These are phyloP conservation scores for Mola mola DNA, from an alignment of 2,113 vertebrate genomes.

Conservation along the genomic window DNA sequence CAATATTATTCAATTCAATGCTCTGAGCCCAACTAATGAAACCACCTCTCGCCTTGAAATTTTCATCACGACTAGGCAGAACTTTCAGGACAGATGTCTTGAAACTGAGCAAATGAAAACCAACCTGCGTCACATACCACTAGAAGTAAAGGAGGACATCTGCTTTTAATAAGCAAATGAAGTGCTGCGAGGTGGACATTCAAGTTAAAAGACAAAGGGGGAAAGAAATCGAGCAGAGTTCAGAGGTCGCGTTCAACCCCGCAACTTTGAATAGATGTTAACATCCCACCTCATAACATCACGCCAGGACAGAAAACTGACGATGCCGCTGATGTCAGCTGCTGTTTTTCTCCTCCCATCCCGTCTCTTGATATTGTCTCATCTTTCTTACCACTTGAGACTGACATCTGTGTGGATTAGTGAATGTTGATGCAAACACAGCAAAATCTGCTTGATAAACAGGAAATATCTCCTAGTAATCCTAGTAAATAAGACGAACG, in stretches of 20 bases:
- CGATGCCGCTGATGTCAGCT: slow-evolving; percentile 9
- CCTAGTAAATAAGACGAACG: slow-evolving; percentile 29
- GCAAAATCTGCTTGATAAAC: slow-evolving; percentile 43
- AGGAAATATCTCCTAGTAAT: slow-evolving; percentile 65
- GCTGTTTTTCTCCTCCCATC: slow-evolving; percentile 7
- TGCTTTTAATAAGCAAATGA: background rate
- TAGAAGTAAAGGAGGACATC: too few relatives aligned
- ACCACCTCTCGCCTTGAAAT: too few relatives aligned
- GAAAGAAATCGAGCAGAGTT: slow-evolving; percentile 6
- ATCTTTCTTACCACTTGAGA: background rate
- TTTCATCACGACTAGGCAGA: too few relatives aligned
- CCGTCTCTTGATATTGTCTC: background rate
- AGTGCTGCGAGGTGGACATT: background rate
- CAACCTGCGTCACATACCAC: too few relatives aligned
- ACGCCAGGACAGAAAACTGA: background rate
- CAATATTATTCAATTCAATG: too few relatives aligned
- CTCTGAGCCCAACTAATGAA: too few relatives aligned
- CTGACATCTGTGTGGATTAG: background rate
- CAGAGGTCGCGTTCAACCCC: slow-evolving; percentile 13
- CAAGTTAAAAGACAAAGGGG: background rate
- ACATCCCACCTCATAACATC: slow-evolving; percentile 21
- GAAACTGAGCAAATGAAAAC: too few relatives aligned
- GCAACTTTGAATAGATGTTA: slow-evolving; percentile 12
- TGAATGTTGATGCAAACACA: slow-evolving; percentile 27
- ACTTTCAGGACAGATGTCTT: too few relatives aligned